These are phyloP conservation scores for Glyphotaelius pellucidus DNA, from an alignment of 2,888 invertebrate species.

Conservation along the genomic window DNA sequence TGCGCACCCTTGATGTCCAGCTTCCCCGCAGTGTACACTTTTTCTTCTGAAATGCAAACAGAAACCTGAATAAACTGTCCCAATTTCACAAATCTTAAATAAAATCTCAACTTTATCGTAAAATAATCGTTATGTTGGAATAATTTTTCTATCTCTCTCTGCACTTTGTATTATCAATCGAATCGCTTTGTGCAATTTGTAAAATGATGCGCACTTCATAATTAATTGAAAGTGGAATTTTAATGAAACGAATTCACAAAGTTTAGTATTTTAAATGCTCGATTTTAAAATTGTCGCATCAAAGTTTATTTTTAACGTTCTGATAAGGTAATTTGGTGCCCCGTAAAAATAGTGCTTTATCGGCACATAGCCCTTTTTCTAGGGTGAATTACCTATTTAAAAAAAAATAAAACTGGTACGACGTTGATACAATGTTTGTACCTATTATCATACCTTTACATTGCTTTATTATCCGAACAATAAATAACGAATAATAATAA, in stretches of 20 bases:
- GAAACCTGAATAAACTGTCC: not conserved
- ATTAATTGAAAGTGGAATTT: not conserved
- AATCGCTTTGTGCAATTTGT: not conserved
- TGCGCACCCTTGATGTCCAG: slow-evolving; percentile 66
- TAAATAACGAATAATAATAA: slow-evolving; percentile 9
- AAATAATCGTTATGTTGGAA: no score
- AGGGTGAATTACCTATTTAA: not conserved
- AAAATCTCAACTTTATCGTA: no score
- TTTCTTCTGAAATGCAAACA: slow-evolving; percentile 22
- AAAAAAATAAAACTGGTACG: not conserved
- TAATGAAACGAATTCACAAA: not conserved
- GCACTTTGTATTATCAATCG: not conserved
- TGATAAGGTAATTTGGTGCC: no score
- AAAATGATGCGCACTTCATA: not conserved
- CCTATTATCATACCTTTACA: not conserved
- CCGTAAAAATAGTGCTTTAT: no score
- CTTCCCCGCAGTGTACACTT: slow-evolving; percentile 27
- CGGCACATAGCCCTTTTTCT: no score
- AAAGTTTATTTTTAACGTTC: no score
- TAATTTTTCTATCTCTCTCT: not conserved
- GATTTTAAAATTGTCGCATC: not conserved
- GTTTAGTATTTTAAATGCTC: no score
- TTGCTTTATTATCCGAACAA: no score
- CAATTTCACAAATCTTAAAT: not conserved
- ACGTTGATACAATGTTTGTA: not conserved